phyloP scores from a whole-genome alignment of 2,888 invertebrate species.

The Drosophila infuscata region DNA sequence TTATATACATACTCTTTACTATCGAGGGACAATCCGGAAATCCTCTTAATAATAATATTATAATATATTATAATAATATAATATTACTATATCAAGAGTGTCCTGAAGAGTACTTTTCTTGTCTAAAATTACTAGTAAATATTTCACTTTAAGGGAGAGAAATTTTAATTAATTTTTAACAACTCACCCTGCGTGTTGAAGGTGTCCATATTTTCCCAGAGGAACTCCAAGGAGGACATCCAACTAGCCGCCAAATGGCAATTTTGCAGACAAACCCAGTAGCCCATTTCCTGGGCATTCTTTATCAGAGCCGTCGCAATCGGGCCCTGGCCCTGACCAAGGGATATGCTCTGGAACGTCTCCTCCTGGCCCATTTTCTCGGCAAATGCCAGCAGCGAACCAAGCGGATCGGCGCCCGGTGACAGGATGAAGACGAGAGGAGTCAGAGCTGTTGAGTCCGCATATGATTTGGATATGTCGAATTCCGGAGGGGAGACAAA shows the following conservation, averaged over 20 bases:
- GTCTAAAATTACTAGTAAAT: background rate
- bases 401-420: constrained; percentile 93
- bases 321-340: constrained; percentile 96
- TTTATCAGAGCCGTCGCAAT: constrained; percentile 92
- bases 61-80: no score
- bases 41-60: no score
- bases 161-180: background rate
- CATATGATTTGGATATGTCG: constrained; percentile 92
- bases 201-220: constrained; percentile 91
- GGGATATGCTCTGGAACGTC: constrained; percentile 92
- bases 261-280: constrained; percentile 94
- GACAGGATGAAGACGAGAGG: constrained; percentile 96
- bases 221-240: constrained; percentile 93
- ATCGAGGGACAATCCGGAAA: no score
- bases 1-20: no score
- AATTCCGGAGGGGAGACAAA: constrained; percentile 95
- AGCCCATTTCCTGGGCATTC: constrained; percentile 90
- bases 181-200: constrained; percentile 86
- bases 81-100: no score
- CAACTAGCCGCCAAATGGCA: constrained; percentile 96
- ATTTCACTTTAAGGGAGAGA: background rate
- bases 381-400: constrained; percentile 87
- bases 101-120: background rate
- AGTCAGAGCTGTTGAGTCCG: constrained; percentile 91
- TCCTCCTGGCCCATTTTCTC: constrained; percentile 91